Conservation (phyloP, 2,888 invertebrate species). For the Pemphredon lugubris region DNA sequence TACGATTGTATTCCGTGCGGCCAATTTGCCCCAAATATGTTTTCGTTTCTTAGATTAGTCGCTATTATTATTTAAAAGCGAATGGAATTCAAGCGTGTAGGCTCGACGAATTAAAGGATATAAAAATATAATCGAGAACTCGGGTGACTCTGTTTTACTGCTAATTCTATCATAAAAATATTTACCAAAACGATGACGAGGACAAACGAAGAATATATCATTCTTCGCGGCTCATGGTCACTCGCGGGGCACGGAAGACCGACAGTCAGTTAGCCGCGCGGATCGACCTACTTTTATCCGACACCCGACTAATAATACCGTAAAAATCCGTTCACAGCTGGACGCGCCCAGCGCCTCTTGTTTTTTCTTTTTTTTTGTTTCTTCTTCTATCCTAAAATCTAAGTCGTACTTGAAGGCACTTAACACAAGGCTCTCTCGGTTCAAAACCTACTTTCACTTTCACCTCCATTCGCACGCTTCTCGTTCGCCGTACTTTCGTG, state of each 20-base stretch:
- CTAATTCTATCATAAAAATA: too few relatives aligned
- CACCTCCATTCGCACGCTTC: conserved; percentile 59
- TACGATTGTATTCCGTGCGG: too few relatives aligned
- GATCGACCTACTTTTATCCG: conserved; percentile 12
- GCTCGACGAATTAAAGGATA: too few relatives aligned
- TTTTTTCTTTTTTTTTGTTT: conserved; percentile 47
- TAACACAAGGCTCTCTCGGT: conserved; percentile 81
- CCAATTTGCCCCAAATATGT: too few relatives aligned
- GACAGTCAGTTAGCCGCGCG: neutral
- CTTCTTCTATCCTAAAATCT: conserved; percentile 77
- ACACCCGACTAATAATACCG: conserved; percentile 73
- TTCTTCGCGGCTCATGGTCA: too few relatives aligned
- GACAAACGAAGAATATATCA: too few relatives aligned
- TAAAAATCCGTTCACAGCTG: conserved; percentile 76
- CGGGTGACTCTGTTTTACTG: too few relatives aligned
- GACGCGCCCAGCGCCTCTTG: conserved; percentile 80
- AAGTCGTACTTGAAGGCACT: conserved; percentile 81
- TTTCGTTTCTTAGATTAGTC: too few relatives aligned
- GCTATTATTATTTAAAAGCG: too few relatives aligned
- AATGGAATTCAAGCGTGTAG: too few relatives aligned
- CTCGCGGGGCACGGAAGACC: neutral
- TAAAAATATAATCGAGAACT: too few relatives aligned
- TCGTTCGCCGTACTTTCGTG: conserved; percentile 44
- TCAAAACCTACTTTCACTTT: conserved; percentile 72
- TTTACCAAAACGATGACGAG: too few relatives aligned